phyloP scores from a whole-genome alignment of 2,888 invertebrate genomes.

The Thereva nobilitata region DNA sequence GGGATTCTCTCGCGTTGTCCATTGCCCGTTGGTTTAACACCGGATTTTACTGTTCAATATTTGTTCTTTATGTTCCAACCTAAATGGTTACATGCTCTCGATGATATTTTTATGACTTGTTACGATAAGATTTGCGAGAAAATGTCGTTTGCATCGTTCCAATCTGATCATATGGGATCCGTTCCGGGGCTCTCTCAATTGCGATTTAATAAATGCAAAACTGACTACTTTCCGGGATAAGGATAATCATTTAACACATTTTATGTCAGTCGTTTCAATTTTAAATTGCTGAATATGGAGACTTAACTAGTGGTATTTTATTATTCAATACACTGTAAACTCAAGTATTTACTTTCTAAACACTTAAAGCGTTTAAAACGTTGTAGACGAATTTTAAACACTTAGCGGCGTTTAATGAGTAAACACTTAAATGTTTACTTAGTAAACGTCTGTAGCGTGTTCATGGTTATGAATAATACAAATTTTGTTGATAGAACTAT shows the following conservation, averaged over 20 bases:
- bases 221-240: conserved; percentile 27
- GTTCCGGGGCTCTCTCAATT: conserved; percentile 10
- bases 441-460: no score
- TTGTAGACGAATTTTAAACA: no score
- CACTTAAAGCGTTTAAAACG: no score
- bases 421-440: no score
- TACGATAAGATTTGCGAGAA: conserved; percentile 29
- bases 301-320: conserved; percentile 12
- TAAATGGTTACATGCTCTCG: conserved; percentile 41
- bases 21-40: conserved; percentile 38
- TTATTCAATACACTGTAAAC: no score
- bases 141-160: conserved; percentile 10
- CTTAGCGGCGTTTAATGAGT: no score
- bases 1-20: conserved; percentile 43
- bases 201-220: conserved; percentile 28
- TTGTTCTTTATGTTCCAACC: conserved; percentile 44
- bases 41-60: conserved; percentile 45
- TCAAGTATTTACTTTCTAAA: no score
- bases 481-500: no score
- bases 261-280: conserved; percentile 29
- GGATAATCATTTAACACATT: conserved; percentile 33
- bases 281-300: not conserved
- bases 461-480: no score
- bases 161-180: conserved; percentile 19
- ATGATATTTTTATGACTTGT: conserved; percentile 42